These are phyloP conservation scores for Belonocnema kinseyi DNA, from an alignment of 1,140 invertebrate species.

Conservation along the genomic window DNA sequence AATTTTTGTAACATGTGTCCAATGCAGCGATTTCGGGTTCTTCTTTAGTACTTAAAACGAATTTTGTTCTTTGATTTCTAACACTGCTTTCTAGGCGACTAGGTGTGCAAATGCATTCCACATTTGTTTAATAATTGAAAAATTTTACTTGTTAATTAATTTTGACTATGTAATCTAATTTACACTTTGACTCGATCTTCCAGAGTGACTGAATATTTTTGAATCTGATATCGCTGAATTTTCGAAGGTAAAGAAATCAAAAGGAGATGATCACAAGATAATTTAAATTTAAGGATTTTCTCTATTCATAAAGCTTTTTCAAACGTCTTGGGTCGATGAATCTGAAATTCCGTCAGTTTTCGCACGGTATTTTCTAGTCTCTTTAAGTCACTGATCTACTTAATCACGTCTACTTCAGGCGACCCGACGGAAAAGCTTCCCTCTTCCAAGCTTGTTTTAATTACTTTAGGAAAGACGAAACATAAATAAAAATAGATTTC, in stretches of 20 bases:
- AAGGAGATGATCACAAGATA: too few species aligned
- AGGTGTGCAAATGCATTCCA: too few species aligned
- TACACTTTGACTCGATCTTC: too few species aligned
- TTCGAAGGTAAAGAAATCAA: too few species aligned
- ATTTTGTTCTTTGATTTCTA: too few species aligned
- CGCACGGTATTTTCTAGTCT: constrained; percentile 5
- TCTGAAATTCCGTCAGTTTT: background rate
- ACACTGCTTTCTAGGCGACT: too few species aligned
- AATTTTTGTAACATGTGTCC: background rate
- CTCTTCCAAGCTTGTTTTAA: background rate
- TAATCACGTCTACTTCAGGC: constrained; percentile 20
- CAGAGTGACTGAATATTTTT: too few species aligned
- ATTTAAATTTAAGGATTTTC: too few species aligned
- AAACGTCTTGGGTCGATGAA: background rate
- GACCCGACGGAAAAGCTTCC: background rate
- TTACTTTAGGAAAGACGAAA: background rate
- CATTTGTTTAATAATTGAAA: too few species aligned
- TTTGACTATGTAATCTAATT: too few species aligned
- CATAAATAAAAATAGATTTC: constrained; percentile 1
- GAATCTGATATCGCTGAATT: too few species aligned
- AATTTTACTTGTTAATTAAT: too few species aligned
- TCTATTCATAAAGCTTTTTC: background rate
- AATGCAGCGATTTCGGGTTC: constrained; percentile 48
- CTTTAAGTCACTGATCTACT: background rate
- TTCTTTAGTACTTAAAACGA: constrained; percentile 34